Conservation (phyloP, 2,888 invertebrate species). For the Amiota minor region DNA sequence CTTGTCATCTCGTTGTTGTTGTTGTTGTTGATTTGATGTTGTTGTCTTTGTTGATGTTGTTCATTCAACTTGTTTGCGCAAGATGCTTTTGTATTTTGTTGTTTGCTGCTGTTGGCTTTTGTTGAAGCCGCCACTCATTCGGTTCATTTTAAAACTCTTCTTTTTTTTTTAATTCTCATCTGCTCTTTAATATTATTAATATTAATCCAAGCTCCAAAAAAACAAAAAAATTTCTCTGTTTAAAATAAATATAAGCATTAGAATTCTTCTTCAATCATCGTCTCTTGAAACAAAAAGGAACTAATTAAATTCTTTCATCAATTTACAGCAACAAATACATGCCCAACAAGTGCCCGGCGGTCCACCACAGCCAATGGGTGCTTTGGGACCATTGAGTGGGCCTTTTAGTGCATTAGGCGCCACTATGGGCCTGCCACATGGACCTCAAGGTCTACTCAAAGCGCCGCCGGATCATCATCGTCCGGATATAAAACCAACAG, state of each 20-base stretch:
- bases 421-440: conserved; percentile 73
- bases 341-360: conserved; percentile 85
- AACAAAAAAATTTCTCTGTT: background rate
- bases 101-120: conserved; percentile 44
- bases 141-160: conserved; percentile 3
- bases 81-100: conserved; percentile 32
- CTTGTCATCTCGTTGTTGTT: conserved; percentile 58
- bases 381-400: conserved; percentile 73
- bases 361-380: conserved; percentile 75
- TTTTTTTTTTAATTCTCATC: background rate
- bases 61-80: conserved; percentile 57
- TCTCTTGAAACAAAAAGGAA: background rate
- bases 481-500: conserved; percentile 72
- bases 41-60: conserved; percentile 35
- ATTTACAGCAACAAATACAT: conserved; percentile 89
- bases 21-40: conserved; percentile 40
- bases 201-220: background rate
- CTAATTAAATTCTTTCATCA: conserved; percentile 11
- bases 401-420: conserved; percentile 73
- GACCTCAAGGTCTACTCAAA: conserved; percentile 73
- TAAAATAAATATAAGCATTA: background rate
- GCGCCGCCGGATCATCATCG: conserved; percentile 74
- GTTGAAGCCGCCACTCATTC: conserved; percentile 19
- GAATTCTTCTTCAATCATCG: background rate
- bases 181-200: background rate